Percentiles rank a stretch among this genome's conserved stretches.
These are phyloP conservation scores for Cladopsammia gracilis DNA, from an alignment of 64 coral and sea anemone species.

Conservation along the genomic window DNA sequence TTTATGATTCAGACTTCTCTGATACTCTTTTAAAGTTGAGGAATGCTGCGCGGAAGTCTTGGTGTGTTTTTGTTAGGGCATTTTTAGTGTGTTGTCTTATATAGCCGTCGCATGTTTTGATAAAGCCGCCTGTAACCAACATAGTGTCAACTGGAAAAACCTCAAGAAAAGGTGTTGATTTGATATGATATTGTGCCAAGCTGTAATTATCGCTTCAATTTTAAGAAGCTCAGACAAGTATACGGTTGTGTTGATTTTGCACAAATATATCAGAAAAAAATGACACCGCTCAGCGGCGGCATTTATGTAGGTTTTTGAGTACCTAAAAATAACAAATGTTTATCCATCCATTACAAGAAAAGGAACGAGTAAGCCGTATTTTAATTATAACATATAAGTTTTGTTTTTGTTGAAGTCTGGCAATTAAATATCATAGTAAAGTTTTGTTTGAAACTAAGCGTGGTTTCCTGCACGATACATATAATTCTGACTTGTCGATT, in stretches of 20 bases:
- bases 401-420: no score
- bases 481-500: no score
- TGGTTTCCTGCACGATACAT: no score
- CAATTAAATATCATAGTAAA: no score
- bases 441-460: no score
- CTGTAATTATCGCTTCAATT: not conserved
- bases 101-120: no score
- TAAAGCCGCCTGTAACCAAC: no score
- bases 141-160: not conserved
- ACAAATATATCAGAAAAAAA: not conserved
- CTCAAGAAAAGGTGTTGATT: not conserved
- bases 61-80: no score
- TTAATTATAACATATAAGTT: no score
- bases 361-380: no score
- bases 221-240: not conserved
- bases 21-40: not conserved
- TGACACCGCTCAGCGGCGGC: not conserved
- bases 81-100: no score
- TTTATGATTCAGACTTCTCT: not conserved
- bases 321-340: not conserved
- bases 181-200: not conserved
- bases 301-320: not conserved
- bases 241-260: no score
- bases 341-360: not conserved
- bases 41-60: not conserved